These are phyloP conservation scores for Xestia rhomboidea DNA, from an alignment of 2,888 invertebrate genomes.

Conservation along the genomic window DNA sequence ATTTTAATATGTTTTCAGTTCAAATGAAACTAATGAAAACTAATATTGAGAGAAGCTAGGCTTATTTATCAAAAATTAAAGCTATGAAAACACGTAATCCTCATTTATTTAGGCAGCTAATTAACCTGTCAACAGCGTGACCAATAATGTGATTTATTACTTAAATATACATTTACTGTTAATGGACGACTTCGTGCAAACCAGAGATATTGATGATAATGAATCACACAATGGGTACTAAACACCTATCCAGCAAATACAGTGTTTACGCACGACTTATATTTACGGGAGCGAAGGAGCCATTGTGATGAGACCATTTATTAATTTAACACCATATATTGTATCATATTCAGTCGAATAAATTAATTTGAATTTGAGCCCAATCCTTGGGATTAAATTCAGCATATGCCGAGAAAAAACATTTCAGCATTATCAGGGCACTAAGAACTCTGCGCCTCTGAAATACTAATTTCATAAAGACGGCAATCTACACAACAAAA, in stretches of 20 bases:
- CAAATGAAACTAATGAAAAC: background rate
- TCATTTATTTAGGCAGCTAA: constrained; percentile 39
- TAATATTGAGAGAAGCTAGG: background rate
- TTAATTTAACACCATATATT: no score
- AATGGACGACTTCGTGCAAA: constrained; percentile 7
- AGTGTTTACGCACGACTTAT: no score
- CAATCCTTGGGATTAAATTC: background rate
- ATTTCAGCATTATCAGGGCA: background rate
- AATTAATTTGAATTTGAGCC: no score
- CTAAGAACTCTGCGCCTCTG: background rate
- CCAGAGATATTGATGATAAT: constrained; percentile 17
- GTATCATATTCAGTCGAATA: no score
- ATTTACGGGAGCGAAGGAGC: background rate
- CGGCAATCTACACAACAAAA: constrained; percentile 27
- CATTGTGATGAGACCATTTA: no score
- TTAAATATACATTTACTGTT: constrained; percentile 10
- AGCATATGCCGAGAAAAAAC: background rate
- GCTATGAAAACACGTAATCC: constrained; percentile 21
- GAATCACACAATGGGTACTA: background rate
- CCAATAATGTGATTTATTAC: constrained; percentile 40
- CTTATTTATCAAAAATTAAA: constrained; percentile 24
- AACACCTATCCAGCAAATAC: background rate
- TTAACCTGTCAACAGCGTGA: constrained; percentile 42
- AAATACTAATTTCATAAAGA: constrained; percentile 21
- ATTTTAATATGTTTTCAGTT: constrained; percentile 16